Base-by-base conservation (phyloP, 2,113 vertebrate species). In the Lophochroa leadbeateri region DNA sequence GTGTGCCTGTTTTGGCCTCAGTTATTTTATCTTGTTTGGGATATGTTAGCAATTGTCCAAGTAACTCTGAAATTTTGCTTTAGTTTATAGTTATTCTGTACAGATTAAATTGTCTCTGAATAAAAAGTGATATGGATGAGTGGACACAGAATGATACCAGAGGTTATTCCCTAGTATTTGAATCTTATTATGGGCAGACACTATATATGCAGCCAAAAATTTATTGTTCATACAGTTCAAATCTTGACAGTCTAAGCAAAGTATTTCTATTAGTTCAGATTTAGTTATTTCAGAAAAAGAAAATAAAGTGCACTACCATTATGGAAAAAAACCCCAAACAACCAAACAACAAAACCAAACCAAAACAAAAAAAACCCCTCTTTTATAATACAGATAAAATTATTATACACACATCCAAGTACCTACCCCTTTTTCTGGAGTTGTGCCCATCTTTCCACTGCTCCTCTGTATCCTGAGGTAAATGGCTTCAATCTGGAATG, bases 101-200 rank as follows among this genome's bases (percentile, higher is more conserved):
- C 6, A 57, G 55, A 92, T 71, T 82, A 82, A 87, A 79, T 58
- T 79, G 31, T 60, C 25, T 91, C 43, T 75, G 35, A 68, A 86
- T 90, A 80, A 92, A 75, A 75, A 21, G 2, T 24, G 5, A 16
- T 35, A 65, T 19, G 29, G 44, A 63, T 81, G 58, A 87, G n/a
- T 64, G 47, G 52, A 67, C n/a, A 41, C 37, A 63, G 41, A 84
- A 70, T 67, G 17, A 87, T 44, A 63, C 17, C n/a, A 70, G 55
- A 70, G 46, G 24, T n/a, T 87, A 17, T 77, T 82, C 23, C 14
- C 17, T 85, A 31, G 18, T 57, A 63, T 1, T 87, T n/a, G 75
- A 95, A 85, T 75, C 31, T 82, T 75, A 21, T 60, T 85, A 82
- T 14, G 6, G 15, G 10, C 14, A 76, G 70, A 68, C 12, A 25